phyloP scores from a whole-genome alignment of 2,888 invertebrate genomes.

The Galerucella nymphaeae region DNA sequence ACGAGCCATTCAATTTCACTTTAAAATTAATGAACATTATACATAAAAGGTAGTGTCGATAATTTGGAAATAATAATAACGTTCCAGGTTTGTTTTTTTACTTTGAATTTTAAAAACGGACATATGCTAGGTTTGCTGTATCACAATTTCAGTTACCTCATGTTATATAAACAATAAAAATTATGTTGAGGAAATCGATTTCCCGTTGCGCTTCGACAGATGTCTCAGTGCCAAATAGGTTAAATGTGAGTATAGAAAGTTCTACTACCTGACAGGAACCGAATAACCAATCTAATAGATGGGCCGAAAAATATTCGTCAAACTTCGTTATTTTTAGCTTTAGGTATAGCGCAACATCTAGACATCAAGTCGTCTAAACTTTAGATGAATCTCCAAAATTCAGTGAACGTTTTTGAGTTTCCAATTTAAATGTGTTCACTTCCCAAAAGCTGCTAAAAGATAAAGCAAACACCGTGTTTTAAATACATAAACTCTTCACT shows the following conservation, averaged over 20 bases:
- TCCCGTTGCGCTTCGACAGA: neutral
- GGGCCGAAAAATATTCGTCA: too few relatives aligned
- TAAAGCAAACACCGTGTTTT: neutral
- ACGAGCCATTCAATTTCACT: neutral
- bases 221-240: neutral
- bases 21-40: neutral
- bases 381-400: too few relatives aligned
- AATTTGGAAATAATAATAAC: neutral
- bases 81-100: neutral
- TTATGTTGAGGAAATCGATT: neutral
- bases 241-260: neutral
- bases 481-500: constrained; percentile 16
- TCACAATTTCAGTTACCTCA: neutral
- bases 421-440: neutral
- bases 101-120: neutral
- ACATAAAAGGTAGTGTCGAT: neutral
- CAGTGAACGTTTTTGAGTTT: too few relatives aligned
- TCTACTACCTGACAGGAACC: too few relatives aligned
- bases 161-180: neutral
- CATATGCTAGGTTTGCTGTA: neutral
- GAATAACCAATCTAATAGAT: too few relatives aligned
- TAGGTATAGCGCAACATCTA: too few relatives aligned
- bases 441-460: neutral
- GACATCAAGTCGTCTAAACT: too few relatives aligned
- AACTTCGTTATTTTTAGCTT: too few relatives aligned